Conservation (phyloP, 2,888 invertebrate species). For the Conistra vaccinii region DNA sequence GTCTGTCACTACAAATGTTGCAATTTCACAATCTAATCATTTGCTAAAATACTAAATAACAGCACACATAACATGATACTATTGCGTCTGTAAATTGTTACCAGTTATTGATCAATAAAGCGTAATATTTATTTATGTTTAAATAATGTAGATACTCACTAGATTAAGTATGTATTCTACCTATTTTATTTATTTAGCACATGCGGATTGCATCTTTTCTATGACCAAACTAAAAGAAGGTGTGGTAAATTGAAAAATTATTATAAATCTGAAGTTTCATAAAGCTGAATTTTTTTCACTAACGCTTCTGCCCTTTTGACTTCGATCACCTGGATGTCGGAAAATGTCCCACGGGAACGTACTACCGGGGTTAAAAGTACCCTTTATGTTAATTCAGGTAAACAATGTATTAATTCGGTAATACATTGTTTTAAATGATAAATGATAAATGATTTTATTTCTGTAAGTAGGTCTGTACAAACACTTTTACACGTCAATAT, state of each 20-base stretch:
- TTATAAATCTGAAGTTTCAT: background rate
- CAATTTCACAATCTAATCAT: conserved; percentile 9
- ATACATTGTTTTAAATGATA: too few relatives aligned
- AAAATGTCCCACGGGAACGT: too few relatives aligned
- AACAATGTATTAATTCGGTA: too few relatives aligned
- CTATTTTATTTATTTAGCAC: conserved; percentile 1
- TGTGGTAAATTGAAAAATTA: background rate
- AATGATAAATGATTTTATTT: too few relatives aligned
- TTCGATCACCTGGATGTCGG: too few relatives aligned
- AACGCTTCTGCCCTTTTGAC: background rate
- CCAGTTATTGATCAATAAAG: conserved; percentile 19
- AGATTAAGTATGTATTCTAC: background rate
- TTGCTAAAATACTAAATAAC: conserved; percentile 26
- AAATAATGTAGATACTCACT: background rate
- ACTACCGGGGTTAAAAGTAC: too few relatives aligned
- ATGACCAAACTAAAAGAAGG: background rate
- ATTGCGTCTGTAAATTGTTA: conserved; percentile 20
- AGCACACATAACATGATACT: conserved; percentile 14
- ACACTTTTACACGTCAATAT: too few relatives aligned
- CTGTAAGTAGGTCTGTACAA: too few relatives aligned
- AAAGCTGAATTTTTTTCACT: background rate
- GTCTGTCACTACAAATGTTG: background rate
- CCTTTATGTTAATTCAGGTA: too few relatives aligned
- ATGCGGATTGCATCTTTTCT: background rate
- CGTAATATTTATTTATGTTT: conserved; percentile 3